These are phyloP conservation scores for Myiozetetes cayanensis DNA, from an alignment of 2,113 vertebrate genomes.

Conservation along the genomic window DNA sequence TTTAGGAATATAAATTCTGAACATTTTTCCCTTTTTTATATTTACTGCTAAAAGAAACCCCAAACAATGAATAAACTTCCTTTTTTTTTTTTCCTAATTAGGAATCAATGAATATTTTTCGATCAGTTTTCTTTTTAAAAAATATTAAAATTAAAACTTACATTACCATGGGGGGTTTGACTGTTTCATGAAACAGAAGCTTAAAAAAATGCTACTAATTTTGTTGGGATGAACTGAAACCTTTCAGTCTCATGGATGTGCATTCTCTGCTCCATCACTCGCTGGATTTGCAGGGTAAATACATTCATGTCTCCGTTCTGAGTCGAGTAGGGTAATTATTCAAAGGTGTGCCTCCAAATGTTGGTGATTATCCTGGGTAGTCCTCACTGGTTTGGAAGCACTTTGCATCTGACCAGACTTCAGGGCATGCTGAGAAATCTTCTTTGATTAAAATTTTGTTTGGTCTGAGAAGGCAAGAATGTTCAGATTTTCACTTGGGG, in stretches of 20 bases:
- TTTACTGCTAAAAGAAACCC: background rate
- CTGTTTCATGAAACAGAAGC: background rate
- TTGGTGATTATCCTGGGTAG: background rate
- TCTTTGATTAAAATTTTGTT: background rate
- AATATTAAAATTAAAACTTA: background rate
- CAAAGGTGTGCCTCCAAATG: background rate
- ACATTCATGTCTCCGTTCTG: background rate
- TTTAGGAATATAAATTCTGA: background rate
- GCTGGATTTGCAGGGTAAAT: background rate
- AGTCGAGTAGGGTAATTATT: background rate
- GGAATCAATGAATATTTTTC: background rate
- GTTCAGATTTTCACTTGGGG: background rate
- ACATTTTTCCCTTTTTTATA: background rate
- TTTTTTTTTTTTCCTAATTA: background rate
- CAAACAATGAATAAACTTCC: background rate
- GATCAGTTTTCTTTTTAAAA: background rate
- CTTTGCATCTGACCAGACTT: background rate
- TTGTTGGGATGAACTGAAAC: background rate
- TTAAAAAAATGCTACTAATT: background rate
- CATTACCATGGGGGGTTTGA: background rate
- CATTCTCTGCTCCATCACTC: background rate
- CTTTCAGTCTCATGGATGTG: background rate
- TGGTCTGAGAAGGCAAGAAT: background rate
- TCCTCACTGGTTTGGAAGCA: background rate
- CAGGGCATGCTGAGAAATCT: background rate